Evolutionary conservation across 2,888 invertebrate species (phyloP), one percentile per base, ranked within the genome.

Genomic region (Agrotis puta): DNA sequence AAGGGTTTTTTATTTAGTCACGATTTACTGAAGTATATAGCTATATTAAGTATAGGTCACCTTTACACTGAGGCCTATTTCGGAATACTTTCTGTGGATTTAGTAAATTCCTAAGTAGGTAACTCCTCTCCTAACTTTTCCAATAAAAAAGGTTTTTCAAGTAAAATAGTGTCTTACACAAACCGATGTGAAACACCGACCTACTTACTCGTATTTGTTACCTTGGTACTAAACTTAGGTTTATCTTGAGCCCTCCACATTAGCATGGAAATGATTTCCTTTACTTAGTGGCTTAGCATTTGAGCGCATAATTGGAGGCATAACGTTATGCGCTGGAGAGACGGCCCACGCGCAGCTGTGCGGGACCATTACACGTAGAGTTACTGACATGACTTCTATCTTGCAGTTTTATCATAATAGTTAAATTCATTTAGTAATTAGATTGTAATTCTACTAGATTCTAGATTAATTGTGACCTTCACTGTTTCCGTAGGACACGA

Each of bases 271-370:
- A 74, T 65, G 24, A 61, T 82, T 48, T 45, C 65, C 67, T 70
- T 72, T 56, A 81, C 70, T 65, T 54, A 62, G 61, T 45, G 16
- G 45, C 59, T 14, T 16, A 59, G 58, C 61, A 61, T 51, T 74
- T 65, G 54, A 65, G 73, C 24, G 71, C 70, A 61, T 82, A 84
- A 79, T 84, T 79, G 70, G 62, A 69, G 39, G 47, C 56, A 63
- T 63, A 81, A 68, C 74, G 74, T 70, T 56, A 62, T 58, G 61
- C 75, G 77, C 64, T 45, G 54, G 76, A 74, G 63, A 64, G 57
- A 62, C 77, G 9, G 63, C 72, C 81, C 81, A 79, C 75, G 80
- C 77, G 56, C 54, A 73, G 14, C 62, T 65, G 20, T 56, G 33
- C 67, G 57, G 62, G 47, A 24, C 48, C 70, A 68, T 63, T 80